Conservation (phyloP, 2,113 vertebrate species). For the Calidris pygmaea region DNA sequence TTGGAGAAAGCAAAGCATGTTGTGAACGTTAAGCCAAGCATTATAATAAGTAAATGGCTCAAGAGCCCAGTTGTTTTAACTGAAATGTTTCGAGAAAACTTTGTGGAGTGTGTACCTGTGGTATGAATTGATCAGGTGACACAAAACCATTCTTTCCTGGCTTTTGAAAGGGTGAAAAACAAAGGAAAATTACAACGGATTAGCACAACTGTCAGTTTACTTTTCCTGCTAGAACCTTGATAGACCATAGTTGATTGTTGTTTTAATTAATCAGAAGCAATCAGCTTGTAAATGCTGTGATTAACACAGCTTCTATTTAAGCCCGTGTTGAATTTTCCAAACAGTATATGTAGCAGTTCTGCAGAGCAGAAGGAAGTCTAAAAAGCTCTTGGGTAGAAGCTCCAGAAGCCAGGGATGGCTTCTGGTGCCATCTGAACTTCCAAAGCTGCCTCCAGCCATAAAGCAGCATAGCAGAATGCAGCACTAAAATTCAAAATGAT, state of each 20-base stretch:
- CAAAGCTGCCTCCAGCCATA: neutral
- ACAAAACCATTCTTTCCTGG: neutral
- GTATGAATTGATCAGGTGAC: neutral
- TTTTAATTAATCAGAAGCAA: constrained; percentile 45
- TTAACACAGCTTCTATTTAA: constrained; percentile 29
- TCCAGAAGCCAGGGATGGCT: neutral
- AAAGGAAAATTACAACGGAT: neutral
- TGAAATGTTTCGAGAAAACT: neutral
- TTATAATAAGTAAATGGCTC: neutral
- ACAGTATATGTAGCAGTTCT: neutral
- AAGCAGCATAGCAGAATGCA: neutral
- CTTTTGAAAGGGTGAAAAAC: neutral
- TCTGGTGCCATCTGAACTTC: neutral
- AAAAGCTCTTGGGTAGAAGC: neutral
- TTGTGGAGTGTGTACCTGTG: neutral
- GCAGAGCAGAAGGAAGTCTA: neutral
- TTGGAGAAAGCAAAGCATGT: neutral
- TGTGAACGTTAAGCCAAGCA: neutral
- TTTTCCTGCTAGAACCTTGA: constrained; percentile 4
- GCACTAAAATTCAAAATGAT: neutral
- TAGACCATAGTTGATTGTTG: neutral
- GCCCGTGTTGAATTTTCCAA: neutral
- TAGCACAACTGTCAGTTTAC: neutral
- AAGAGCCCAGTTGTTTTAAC: neutral
- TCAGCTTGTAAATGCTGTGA: constrained; percentile 24